Evolutionary conservation across 2,888 invertebrate species (phyloP).

Genomic region (Bruchidius siliquastri): DNA sequence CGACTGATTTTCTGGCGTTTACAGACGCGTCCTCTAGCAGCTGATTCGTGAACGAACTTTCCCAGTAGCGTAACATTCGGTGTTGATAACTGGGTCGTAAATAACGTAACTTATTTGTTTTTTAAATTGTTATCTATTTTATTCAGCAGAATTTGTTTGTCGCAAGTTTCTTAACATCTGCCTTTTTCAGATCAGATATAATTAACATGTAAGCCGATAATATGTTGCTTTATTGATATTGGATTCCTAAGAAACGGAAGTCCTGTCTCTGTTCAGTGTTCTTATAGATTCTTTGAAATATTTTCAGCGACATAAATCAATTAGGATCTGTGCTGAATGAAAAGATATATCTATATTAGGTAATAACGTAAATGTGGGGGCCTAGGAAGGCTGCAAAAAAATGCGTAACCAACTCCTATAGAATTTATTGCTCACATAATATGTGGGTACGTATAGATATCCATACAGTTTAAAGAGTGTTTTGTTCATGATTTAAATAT

Average conservation of each 20-base stretch:
- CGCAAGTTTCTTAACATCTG: neutral
- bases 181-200: neutral
- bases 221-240: neutral
- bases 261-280: conserved; percentile 2
- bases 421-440: neutral
- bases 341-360: neutral
- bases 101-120: no score
- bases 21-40: conserved; percentile 24
- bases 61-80: conserved; percentile 20
- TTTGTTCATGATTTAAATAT: no score
- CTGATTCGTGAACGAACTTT: conserved; percentile 9
- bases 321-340: neutral
- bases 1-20: conserved; percentile 31
- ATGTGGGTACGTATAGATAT: no score
- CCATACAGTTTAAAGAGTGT: no score
- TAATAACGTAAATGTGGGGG: neutral
- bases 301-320: neutral
- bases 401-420: neutral
- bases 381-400: neutral
- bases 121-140: no score
- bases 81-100: neutral
- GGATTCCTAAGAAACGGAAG: neutral
- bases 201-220: neutral
- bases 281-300: neutral
- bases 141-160: no score